Evolutionary conservation across 1,140 invertebrate species (phyloP).

Genomic region (Formica selysi): DNA sequence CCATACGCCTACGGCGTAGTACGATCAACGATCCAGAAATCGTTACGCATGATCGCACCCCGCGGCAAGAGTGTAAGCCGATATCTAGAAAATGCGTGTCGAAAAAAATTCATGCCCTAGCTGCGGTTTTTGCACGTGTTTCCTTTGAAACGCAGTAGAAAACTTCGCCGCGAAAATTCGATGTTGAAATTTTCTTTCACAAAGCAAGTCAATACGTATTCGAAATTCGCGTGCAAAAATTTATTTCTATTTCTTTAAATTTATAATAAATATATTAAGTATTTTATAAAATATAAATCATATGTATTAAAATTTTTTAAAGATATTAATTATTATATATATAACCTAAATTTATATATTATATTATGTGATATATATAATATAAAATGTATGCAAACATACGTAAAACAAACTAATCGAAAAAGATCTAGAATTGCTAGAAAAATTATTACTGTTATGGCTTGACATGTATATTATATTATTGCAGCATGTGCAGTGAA

Average conservation of each 20-base stretch:
- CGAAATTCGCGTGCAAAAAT: background rate
- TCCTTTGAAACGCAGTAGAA: background rate
- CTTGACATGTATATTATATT: too few species aligned
- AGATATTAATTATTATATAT: too few species aligned
- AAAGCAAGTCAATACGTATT: background rate
- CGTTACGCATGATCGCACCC: conserved; percentile 68
- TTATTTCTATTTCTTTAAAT: background rate
- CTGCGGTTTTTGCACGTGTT: conserved; percentile 1
- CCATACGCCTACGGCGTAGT: background rate
- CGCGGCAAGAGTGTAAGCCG: conserved; percentile 19
- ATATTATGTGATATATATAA: too few species aligned
- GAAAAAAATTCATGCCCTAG: background rate
- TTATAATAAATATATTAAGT: too few species aligned
- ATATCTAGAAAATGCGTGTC: conserved; percentile 49
- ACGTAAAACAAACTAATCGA: too few species aligned
- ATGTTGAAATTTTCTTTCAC: background rate
- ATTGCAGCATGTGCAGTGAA: background rate
- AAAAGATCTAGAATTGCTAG: too few species aligned
- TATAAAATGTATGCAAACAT: background rate
- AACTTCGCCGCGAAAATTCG: background rate
- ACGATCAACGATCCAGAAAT: conserved; percentile 67
- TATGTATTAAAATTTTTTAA: too few species aligned
- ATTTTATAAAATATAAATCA: too few species aligned
- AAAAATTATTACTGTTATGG: too few species aligned
- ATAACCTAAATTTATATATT: too few species aligned